Percentiles rank a stretch among this genome's conserved stretches.
Conservation (phyloP, 2,113 vertebrate genomes). For the Pachypanchax playfairii region DNA sequence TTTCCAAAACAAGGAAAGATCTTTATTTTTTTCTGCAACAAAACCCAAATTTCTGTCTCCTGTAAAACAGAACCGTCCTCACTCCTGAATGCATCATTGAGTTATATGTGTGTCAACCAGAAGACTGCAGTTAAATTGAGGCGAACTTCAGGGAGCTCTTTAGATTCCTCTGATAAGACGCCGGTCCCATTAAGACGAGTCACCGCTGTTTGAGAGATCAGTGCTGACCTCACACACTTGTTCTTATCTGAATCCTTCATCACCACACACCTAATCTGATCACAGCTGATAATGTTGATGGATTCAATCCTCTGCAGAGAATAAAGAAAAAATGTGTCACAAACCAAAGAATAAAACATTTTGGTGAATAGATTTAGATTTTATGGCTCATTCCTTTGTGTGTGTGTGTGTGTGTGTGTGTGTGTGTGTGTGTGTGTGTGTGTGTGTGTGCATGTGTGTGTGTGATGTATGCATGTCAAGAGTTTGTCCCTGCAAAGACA, state of each 20-base stretch:
- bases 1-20: background rate
- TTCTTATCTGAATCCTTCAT: constrained; percentile 77
- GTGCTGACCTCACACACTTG: constrained; percentile 58
- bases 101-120: constrained; percentile 39
- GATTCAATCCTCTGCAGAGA: constrained; percentile 46
- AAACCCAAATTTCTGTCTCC: background rate
- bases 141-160: constrained; percentile 74
- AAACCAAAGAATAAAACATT: constrained; percentile 30
- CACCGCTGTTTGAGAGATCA: constrained; percentile 42
- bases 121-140: constrained; percentile 49
- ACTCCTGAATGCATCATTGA: constrained; percentile 23
- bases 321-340: constrained; percentile 25
- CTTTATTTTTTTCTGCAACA: background rate
- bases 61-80: constrained; percentile 42
- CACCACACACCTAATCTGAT: constrained; percentile 68
- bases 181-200: constrained; percentile 51
- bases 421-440: constrained; percentile 14
- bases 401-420: constrained; percentile 15
- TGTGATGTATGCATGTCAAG: constrained; percentile 35
- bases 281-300: constrained; percentile 61
- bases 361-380: background rate
- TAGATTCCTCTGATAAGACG: constrained; percentile 72
- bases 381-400: background rate
- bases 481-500: constrained; percentile 48
- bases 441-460: constrained; percentile 18